Percentiles rank a stretch among this genome's conserved stretches.
Conservation (phyloP, 2,888 invertebrate species). For the Tenthredo notha region DNA sequence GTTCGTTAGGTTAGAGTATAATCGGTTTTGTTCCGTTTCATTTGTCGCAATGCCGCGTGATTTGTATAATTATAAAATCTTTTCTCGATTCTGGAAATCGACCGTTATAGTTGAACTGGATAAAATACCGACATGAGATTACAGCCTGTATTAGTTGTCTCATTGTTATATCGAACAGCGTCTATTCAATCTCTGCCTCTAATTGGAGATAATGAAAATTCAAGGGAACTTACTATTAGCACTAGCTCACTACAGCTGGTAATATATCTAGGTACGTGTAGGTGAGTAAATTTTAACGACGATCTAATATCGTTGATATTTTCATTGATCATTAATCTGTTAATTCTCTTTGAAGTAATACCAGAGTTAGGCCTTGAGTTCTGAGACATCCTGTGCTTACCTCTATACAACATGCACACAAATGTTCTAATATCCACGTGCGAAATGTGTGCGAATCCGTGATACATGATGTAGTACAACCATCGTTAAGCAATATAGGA, state of each 20-base stretch:
- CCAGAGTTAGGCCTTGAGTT: neutral
- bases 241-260: neutral
- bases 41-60: neutral
- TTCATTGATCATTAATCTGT: too few relatives aligned
- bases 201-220: neutral
- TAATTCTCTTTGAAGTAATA: slow-evolving; percentile 23
- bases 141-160: neutral
- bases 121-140: neutral
- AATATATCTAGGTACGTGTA: neutral
- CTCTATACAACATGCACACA: neutral
- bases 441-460: neutral
- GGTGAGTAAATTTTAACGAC: neutral
- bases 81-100: neutral
- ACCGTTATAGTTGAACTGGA: neutral
- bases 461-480: neutral
- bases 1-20: neutral
- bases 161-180: neutral
- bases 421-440: neutral
- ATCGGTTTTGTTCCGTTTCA: slow-evolving; percentile 11
- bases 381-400: neutral
- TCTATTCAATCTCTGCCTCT: neutral
- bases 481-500: neutral
- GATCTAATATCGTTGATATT: neutral
- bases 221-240: neutral
- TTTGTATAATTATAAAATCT: slow-evolving; percentile 15